Percentiles rank a stretch among this genome's conserved stretches.
These are phyloP conservation scores for Microtus richardsoni DNA, from an alignment of 2,113 vertebrate species.

Conservation along the genomic window DNA sequence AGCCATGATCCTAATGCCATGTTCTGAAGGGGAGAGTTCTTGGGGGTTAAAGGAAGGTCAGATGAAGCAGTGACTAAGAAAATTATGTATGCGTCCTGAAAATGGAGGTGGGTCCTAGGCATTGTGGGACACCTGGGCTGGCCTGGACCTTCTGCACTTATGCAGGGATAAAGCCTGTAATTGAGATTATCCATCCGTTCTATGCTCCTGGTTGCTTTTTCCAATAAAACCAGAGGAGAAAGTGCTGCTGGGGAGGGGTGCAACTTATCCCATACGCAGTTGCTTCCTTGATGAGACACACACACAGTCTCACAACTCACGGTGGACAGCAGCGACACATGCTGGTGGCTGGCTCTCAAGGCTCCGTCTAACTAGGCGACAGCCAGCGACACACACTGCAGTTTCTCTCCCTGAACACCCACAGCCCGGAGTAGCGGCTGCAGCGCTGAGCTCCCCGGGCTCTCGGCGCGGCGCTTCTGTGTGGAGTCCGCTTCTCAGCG, in stretches of 20 bases:
- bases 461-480: slow-evolving; percentile 64
- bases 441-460: not conserved
- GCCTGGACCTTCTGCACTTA: no score
- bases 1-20: not conserved
- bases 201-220: not conserved
- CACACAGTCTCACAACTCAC: not conserved
- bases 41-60: not conserved
- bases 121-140: not conserved
- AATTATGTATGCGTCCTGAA: not conserved
- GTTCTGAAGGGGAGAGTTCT: not conserved
- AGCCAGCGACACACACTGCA: slow-evolving; percentile 60
- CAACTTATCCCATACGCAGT: not conserved
- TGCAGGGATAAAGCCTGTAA: not conserved
- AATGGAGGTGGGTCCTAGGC: not conserved
- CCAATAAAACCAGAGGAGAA: not conserved
- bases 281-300: not conserved
- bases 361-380: not conserved
- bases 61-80: not conserved
- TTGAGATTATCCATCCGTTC: not conserved
- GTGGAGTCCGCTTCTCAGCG: slow-evolving; percentile 38
- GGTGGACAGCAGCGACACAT: slow-evolving; percentile 5
- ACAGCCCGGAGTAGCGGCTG: slow-evolving; percentile 42
- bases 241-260: not conserved
- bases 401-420: slow-evolving; percentile 7
- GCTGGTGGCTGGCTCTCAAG: not conserved